These are phyloP conservation scores for Drosophila subpulchrella DNA, from an alignment of 1,140 invertebrate genomes.

Conservation along the genomic window DNA sequence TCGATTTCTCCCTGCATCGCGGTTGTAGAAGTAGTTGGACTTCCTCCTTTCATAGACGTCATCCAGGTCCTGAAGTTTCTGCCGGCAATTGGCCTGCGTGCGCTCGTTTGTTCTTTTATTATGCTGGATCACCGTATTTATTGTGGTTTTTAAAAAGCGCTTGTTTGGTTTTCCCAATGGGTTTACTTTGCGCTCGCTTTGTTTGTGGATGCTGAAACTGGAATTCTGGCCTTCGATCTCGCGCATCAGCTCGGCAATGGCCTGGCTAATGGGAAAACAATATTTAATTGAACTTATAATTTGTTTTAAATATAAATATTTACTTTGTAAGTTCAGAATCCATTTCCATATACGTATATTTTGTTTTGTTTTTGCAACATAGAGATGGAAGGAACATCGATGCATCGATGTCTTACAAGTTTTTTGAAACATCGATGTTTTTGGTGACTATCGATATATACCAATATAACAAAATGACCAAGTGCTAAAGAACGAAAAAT, in stretches of 20 bases:
- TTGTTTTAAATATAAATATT: not conserved
- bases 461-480: too few relatives aligned
- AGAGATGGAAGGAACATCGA: too few relatives aligned
- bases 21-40: constrained; percentile 39
- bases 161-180: constrained; percentile 74
- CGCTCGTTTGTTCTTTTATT: constrained; percentile 52
- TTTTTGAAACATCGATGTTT: too few relatives aligned
- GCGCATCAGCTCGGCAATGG: constrained; percentile 62
- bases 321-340: constrained; percentile 29
- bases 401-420: too few relatives aligned
- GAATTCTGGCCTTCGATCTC: constrained; percentile 27
- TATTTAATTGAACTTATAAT: constrained; percentile 1
- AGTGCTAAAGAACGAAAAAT: too few relatives aligned
- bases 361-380: not conserved
- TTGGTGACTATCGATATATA: too few relatives aligned
- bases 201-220: not conserved
- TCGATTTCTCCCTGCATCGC: not conserved
- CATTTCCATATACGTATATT: constrained; percentile 8
- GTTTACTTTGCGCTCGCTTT: constrained; percentile 71
- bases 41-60: constrained; percentile 36
- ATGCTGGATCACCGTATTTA: constrained; percentile 49
- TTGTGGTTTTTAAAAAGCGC: constrained; percentile 63
- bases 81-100: constrained; percentile 28
- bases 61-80: constrained; percentile 58
- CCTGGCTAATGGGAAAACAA: constrained; percentile 27